Percentiles rank a stretch among this genome's conserved stretches.
Evolutionary conservation across 1,140 invertebrate species (phyloP).

Genomic region (Drosophila miranda): DNA sequence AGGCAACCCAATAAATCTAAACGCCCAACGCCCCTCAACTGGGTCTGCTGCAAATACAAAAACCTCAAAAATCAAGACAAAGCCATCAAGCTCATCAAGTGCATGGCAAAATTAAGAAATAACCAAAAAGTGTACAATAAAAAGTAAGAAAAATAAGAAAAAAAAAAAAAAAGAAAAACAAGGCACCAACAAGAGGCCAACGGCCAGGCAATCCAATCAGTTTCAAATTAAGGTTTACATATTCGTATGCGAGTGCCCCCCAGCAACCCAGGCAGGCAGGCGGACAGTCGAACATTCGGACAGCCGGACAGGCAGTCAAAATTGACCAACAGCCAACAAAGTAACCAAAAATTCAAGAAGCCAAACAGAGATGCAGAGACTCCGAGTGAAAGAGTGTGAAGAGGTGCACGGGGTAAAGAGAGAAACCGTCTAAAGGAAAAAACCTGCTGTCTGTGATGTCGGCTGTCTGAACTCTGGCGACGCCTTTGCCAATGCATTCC

Average conservation of each 20-base stretch:
- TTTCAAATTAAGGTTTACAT: conserved; percentile 78
- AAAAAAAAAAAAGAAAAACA: conserved; percentile 17
- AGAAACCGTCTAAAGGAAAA: conserved; percentile 40
- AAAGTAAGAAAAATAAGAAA: conserved; percentile 13
- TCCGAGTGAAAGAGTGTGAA: too few relatives aligned
- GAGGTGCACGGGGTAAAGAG: not conserved
- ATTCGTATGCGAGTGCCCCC: conserved; percentile 62
- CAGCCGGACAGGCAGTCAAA: conserved; percentile 7
- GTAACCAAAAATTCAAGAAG: conserved; percentile 39
- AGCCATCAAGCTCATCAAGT: conserved; percentile 60
- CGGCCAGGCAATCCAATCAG: conserved; percentile 68
- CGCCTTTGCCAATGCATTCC: conserved; percentile 65
- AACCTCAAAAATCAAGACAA: conserved; percentile 46
- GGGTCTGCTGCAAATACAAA: not conserved
- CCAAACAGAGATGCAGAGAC: conserved; percentile 3
- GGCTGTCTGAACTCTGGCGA: conserved; percentile 58
- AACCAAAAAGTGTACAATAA: conserved; percentile 31
- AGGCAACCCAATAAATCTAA: too few relatives aligned
- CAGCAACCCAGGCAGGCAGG: conserved; percentile 20
- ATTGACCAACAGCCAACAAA: conserved; percentile 71
- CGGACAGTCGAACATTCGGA: not conserved
- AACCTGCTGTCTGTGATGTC: conserved; percentile 51
- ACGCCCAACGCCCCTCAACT: too few relatives aligned
- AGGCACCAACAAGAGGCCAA: conserved; percentile 54
- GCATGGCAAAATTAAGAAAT: conserved; percentile 64